Evolutionary conservation across 1,140 invertebrate genomes (phyloP).

Genomic region (Nasonia giraulti): DNA sequence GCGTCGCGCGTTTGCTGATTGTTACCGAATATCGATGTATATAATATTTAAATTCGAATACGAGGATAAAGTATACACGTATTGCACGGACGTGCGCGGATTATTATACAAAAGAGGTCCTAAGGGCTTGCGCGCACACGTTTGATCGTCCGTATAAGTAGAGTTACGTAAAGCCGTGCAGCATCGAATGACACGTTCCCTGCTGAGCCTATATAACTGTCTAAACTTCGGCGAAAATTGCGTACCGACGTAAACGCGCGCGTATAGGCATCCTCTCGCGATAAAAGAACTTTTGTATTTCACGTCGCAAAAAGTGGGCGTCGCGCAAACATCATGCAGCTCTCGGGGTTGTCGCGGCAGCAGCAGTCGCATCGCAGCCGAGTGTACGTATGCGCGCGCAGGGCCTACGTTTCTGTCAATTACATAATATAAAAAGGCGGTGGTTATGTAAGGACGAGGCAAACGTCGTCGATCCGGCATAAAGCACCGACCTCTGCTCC

Average conservation of each 20-base stretch:
- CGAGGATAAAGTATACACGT: too few relatives aligned
- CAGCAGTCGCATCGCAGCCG: too few relatives aligned
- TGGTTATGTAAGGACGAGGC: conserved; percentile 70
- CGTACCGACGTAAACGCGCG: too few relatives aligned
- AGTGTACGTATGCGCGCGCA: conserved; percentile 52
- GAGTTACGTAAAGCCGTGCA: conserved; percentile 4
- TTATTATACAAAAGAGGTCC: conserved; percentile 12
- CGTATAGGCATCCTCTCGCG: too few relatives aligned
- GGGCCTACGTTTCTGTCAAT: conserved; percentile 70
- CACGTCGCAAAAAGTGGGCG: too few relatives aligned
- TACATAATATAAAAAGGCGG: conserved; percentile 72
- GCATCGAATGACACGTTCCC: too few relatives aligned
- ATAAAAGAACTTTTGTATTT: too few relatives aligned
- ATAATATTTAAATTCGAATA: not conserved
- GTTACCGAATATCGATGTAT: too few relatives aligned
- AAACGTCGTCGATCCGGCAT: conserved; percentile 52
- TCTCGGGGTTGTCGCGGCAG: too few relatives aligned
- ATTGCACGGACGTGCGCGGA: not conserved
- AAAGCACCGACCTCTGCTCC: not conserved
- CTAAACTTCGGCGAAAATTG: conserved; percentile 9
- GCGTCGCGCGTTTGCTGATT: too few relatives aligned
- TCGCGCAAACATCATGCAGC: too few relatives aligned
- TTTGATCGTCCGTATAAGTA: not conserved
- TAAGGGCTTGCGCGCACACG: not conserved
- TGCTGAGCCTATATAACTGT: not conserved